phyloP scores from a whole-genome alignment of 1,140 invertebrate genomes.

The Acromyrmex heyeri region DNA sequence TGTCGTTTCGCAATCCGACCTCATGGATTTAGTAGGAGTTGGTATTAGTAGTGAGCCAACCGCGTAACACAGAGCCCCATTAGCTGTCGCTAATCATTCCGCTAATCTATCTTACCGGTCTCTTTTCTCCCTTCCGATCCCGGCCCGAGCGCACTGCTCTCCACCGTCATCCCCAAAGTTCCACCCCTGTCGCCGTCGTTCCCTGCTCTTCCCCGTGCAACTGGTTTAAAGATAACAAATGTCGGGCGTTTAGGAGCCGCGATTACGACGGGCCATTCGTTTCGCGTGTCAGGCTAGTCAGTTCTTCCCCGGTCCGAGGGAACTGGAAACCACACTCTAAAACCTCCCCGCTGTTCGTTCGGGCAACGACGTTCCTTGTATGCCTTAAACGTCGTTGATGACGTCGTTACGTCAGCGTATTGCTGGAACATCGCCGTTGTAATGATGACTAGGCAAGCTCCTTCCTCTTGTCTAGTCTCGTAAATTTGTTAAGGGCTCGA shows the following conservation, averaged over 20 bases:
- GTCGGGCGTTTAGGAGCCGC: conserved; percentile 75
- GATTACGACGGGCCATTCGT: conserved; percentile 78
- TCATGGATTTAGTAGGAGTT: conserved; percentile 5
- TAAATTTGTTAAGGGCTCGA: conserved; percentile 8
- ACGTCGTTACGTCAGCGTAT: conserved; percentile 59
- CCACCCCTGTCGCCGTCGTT: neutral
- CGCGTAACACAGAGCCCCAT: conserved; percentile 64
- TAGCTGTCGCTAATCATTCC: conserved; percentile 78
- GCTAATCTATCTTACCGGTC: conserved; percentile 68
- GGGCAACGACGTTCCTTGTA: conserved; percentile 32
- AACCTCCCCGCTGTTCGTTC: conserved; percentile 24
- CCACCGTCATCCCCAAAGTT: conserved; percentile 4
- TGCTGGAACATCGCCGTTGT: conserved; percentile 1
- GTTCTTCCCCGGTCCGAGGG: conserved; percentile 19
- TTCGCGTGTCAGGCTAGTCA: conserved; percentile 62
- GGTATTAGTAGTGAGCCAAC: conserved; percentile 47
- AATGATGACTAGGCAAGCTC: neutral
- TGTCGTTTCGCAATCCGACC: conserved; percentile 26
- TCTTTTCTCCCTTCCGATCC: conserved; percentile 52
- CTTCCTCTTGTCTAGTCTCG: neutral
- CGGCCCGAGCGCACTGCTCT: conserved; percentile 32
- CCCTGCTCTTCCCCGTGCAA: neutral
- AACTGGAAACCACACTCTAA: conserved; percentile 55
- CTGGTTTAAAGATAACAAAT: conserved; percentile 82
- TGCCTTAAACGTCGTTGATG: conserved; percentile 55